These are phyloP conservation scores for Neolamprologus brichardi DNA, from an alignment of 2,113 vertebrate species.

Conservation along the genomic window DNA sequence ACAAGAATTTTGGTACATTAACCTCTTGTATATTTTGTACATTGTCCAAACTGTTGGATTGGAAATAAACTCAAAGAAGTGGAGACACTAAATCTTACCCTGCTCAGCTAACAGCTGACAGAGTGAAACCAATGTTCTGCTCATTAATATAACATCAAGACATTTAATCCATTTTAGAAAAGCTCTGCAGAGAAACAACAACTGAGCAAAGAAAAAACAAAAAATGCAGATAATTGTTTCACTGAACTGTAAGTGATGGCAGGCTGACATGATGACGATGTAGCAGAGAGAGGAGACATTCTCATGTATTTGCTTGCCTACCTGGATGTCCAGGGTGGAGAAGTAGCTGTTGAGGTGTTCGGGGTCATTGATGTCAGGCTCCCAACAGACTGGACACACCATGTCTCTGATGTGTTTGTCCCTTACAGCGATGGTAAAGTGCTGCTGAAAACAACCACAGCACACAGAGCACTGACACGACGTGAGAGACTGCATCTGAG, in stretches of 20 bases:
- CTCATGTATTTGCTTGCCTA: not conserved
- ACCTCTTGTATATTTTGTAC: not conserved
- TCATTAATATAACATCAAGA: not conserved
- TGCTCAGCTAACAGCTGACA: not conserved
- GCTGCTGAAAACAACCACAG: constrained; percentile 81
- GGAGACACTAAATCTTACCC: not conserved
- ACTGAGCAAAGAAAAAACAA: not conserved
- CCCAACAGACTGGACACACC: constrained; percentile 83
- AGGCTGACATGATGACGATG: not conserved
- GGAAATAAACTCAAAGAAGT: not conserved
- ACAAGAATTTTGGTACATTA: not conserved
- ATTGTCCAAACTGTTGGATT: not conserved
- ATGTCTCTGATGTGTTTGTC: constrained; percentile 89
- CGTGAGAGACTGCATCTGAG: constrained; percentile 86
- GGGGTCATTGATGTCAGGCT: constrained; percentile 84
- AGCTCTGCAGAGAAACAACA: not conserved
- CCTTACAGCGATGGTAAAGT: constrained; percentile 84
- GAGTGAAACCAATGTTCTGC: not conserved
- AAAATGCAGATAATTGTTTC: not conserved
- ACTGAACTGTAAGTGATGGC: not conserved
- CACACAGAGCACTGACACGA: constrained; percentile 89
- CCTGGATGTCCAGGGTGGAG: constrained; percentile 87
- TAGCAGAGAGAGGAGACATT: not conserved
- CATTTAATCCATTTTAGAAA: not conserved
- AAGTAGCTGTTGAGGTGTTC: constrained; percentile 84